These are phyloP conservation scores for Cataglyphis albicans DNA, from an alignment of 2,888 invertebrate genomes.

Conservation along the genomic window DNA sequence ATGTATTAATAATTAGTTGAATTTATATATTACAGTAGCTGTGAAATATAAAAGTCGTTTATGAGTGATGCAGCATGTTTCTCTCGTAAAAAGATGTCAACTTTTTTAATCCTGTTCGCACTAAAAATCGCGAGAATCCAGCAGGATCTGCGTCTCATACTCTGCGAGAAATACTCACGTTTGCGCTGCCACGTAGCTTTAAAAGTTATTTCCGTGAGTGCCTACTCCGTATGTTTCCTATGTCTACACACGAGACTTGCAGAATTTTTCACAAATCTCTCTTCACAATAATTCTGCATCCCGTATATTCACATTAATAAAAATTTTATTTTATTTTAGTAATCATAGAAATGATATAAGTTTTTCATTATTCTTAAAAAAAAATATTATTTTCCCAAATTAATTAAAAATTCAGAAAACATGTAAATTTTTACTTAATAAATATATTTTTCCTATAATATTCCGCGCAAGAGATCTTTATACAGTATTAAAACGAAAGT, in stretches of 20 bases:
- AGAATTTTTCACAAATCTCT: slow-evolving; percentile 21
- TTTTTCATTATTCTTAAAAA: slow-evolving; percentile 5
- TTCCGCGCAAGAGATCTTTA: not conserved
- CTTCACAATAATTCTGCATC: slow-evolving; percentile 15
- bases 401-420: not conserved
- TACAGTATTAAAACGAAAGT: not conserved
- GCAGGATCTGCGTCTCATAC: slow-evolving; percentile 22
- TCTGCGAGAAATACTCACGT: slow-evolving; percentile 43
- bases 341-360: not conserved
- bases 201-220: slow-evolving; percentile 42
- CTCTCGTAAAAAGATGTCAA: slow-evolving; percentile 6
- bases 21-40: not conserved
- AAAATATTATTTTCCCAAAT: slow-evolving; percentile 21
- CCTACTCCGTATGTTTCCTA: slow-evolving; percentile 8
- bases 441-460: not conserved
- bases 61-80: not conserved
- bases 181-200: slow-evolving; percentile 41
- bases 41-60: slow-evolving; percentile 10
- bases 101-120: slow-evolving; percentile 23
- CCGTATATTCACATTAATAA: not conserved
- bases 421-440: not conserved
- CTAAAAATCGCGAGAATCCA: not conserved
- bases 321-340: slow-evolving; percentile 21
- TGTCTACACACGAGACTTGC: slow-evolving; percentile 18
- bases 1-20: not conserved